phyloP scores from a whole-genome alignment of 1,140 invertebrate species.

The Megalopta genalis region DNA sequence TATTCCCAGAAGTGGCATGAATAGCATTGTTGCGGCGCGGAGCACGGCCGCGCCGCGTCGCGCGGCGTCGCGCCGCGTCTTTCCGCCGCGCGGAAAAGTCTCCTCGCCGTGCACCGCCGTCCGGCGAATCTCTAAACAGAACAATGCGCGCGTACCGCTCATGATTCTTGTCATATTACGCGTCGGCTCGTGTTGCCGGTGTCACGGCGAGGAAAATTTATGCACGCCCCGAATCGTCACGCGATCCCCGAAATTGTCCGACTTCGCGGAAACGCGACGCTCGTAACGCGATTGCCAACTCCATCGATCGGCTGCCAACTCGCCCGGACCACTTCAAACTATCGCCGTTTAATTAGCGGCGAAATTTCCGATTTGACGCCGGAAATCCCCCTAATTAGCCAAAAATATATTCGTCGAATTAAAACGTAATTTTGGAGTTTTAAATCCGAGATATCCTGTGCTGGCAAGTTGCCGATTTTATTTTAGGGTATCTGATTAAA shows the following conservation, averaged over 20 bases:
- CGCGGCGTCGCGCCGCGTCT: slow-evolving; percentile 4
- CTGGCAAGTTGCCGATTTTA: no score
- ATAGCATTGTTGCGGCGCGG: slow-evolving; percentile 42
- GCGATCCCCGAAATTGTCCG: slow-evolving; percentile 23
- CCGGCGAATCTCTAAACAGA: slow-evolving; percentile 25
- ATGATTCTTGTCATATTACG: slow-evolving; percentile 34
- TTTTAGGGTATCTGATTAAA: no score
- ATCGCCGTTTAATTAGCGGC: no score
- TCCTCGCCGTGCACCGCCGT: background rate
- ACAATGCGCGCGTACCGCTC: background rate
- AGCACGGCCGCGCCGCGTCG: background rate
- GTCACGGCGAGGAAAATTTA: slow-evolving; percentile 14
- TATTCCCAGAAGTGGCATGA: slow-evolving; percentile 49
- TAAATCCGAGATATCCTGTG: no score
- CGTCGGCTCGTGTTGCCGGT: background rate
- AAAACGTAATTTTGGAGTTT: no score
- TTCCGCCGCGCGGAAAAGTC: background rate
- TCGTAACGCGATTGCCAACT: no score
- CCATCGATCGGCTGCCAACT: no score
- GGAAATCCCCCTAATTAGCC: no score
- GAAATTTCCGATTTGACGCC: no score
- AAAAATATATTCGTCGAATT: no score
- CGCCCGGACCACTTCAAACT: no score
- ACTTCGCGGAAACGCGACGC: background rate
- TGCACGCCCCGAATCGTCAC: background rate